phyloP scores from a whole-genome alignment of 1,140 invertebrate species.

The Drosophila eugracilis region DNA sequence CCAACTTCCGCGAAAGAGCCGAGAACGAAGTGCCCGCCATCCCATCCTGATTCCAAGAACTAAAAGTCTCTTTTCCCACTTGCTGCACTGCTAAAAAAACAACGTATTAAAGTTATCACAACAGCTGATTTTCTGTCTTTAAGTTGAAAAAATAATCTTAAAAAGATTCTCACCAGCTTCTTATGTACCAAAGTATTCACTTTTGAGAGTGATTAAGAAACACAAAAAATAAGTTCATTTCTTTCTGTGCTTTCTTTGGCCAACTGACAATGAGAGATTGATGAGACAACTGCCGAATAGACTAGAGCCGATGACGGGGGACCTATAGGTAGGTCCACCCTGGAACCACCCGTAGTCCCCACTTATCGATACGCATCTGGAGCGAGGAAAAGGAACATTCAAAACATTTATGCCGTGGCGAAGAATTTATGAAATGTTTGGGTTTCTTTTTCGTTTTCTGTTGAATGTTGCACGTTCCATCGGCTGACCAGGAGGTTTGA shows the following conservation, averaged over 20 bases:
- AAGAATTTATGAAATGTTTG: slow-evolving; percentile 76
- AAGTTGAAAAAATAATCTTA: no score
- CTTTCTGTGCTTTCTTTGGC: slow-evolving; percentile 3
- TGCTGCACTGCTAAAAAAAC: slow-evolving; percentile 8
- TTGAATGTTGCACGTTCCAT: slow-evolving; percentile 49
- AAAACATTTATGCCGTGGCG: slow-evolving; percentile 46
- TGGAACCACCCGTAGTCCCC: neutral
- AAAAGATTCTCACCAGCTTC: no score
- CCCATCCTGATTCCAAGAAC: slow-evolving; percentile 34
- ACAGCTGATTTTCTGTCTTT: no score
- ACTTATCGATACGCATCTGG: slow-evolving; percentile 44
- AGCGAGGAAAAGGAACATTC: slow-evolving; percentile 33
- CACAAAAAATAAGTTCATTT: neutral
- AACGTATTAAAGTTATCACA: neutral
- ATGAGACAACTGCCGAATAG: slow-evolving; percentile 55
- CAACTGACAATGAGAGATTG: slow-evolving; percentile 52
- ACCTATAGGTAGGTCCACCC: neutral
- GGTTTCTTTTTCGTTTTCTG: slow-evolving; percentile 47
- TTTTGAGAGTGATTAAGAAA: no score
- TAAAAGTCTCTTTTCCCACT: slow-evolving; percentile 5
- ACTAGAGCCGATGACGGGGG: neutral
- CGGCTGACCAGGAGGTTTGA: slow-evolving; percentile 33
- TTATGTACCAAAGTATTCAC: no score
- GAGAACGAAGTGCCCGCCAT: slow-evolving; percentile 8
- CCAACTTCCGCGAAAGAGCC: slow-evolving; percentile 70